Percentiles rank a stretch among this genome's conserved stretches.
Evolutionary conservation across 1,140 invertebrate genomes (phyloP).

Genomic region (Drosophila dunni): DNA sequence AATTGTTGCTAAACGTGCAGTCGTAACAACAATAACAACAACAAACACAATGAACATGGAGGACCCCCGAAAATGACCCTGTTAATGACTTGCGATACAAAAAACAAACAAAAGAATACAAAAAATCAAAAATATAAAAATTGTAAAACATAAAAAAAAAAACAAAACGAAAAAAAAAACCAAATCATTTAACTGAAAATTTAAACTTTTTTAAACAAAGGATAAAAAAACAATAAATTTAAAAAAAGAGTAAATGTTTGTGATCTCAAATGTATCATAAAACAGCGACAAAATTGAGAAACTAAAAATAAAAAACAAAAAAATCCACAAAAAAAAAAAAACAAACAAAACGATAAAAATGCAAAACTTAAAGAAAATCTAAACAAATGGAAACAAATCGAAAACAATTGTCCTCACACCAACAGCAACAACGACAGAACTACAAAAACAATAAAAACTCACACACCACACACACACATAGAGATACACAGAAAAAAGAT

Average conservation of each 20-base stretch:
- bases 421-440: slow-evolving; percentile 36
- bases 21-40: slow-evolving; percentile 80
- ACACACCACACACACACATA: slow-evolving; percentile 32
- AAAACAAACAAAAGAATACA: slow-evolving; percentile 50
- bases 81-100: slow-evolving; percentile 61
- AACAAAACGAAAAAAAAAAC: slow-evolving; percentile 53
- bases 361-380: slow-evolving; percentile 38
- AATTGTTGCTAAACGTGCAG: slow-evolving; percentile 86
- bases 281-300: slow-evolving; percentile 74
- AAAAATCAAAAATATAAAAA: slow-evolving; percentile 71
- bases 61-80: slow-evolving; percentile 60
- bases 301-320: slow-evolving; percentile 50
- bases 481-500: slow-evolving; percentile 71
- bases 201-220: slow-evolving; percentile 77
- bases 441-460: slow-evolving; percentile 13
- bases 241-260: slow-evolving; percentile 76
- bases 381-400: slow-evolving; percentile 50
- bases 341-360: slow-evolving; percentile 28
- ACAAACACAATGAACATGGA: slow-evolving; percentile 48
- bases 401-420: slow-evolving; percentile 59
- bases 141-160: slow-evolving; percentile 57
- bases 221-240: slow-evolving; percentile 40
- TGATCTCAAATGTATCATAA: slow-evolving; percentile 84
- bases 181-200: slow-evolving; percentile 73
- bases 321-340: slow-evolving; percentile 29